Base-by-base conservation (phyloP, 2,113 vertebrate species). In the Psammodynastes pulverulentus region DNA sequence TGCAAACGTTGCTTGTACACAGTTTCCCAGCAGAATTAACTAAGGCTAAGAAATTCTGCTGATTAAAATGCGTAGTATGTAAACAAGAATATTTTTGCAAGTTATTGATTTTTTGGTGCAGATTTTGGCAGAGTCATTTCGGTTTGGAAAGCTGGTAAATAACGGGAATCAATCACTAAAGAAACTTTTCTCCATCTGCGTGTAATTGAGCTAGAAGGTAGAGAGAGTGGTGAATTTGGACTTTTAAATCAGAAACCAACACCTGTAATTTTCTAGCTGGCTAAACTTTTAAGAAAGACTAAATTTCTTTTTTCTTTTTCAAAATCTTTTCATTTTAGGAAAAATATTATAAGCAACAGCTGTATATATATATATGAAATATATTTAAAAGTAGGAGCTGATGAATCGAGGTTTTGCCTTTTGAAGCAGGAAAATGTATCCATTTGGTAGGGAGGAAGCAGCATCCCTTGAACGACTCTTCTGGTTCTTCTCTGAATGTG, bases 401-500 rank as follows among this genome's bases (percentile, higher is more conserved):
- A 58, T 58, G 67, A 84, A 21, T 58, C 26, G 0, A 43, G 29
- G 5, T 56, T 86, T 93, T 91, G 91, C 92, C 93, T 94, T 95
- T 88, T 48, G 90, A 67, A 92, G 94, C 12, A 94, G 92, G 92
- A 97, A 94, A 94, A 98, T 98, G 98, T 97, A 98, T 96, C 97
- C 98, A 0, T 98, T 99, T 34, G 98, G 98, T 90, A 95, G 96
- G 0, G 99, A 99, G 94, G 97, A 98, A 62, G 97, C 97, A 87
- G 97, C 95, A 13, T 99, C 98, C 0, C 95, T 98, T 58, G 96
- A 97, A 95, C 97, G 97, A 92, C 98, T 99, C 49, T 98, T 98
- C 15, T 94, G 52, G 9, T 99, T 98, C 95, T 99, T 99, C 96
- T 98, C 97, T 24, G 97, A 97, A 91, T 98, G 98, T 88, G 93